Percentiles rank a stretch among this genome's conserved stretches.
Conservation (phyloP, 2,113 vertebrate species). For the Tachysurus vachellii region DNA sequence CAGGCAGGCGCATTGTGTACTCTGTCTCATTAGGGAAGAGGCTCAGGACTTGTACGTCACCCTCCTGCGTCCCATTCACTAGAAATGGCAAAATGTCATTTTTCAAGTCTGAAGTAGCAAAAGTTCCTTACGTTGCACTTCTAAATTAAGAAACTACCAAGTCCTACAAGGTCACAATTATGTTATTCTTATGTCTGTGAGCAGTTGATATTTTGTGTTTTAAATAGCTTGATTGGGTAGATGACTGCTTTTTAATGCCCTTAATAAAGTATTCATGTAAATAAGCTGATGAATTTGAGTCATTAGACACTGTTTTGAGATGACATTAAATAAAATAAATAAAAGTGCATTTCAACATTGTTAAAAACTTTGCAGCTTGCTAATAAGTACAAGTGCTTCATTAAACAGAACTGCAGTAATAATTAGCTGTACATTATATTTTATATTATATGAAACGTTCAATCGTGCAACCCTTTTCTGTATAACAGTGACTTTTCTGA, state of each 20-base stretch:
- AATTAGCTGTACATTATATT: not conserved
- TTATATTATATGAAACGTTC: not conserved
- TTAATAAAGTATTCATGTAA: not conserved
- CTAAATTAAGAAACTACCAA: not conserved
- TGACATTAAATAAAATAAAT: not conserved
- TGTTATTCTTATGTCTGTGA: not conserved
- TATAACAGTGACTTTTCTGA: not conserved
- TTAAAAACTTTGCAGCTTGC: not conserved
- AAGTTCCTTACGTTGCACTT: not conserved
- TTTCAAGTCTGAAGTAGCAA: not conserved
- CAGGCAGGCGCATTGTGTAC: slow-evolving; percentile 77
- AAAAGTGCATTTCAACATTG: not conserved
- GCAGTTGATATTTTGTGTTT: not conserved
- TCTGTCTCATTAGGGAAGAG: slow-evolving; percentile 85
- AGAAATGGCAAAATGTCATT: not conserved
- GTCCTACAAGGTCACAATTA: not conserved
- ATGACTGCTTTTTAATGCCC: not conserved
- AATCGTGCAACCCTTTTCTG: not conserved
- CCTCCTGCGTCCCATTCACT: slow-evolving; percentile 87
- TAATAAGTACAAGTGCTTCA: not conserved
- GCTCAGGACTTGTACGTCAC: slow-evolving; percentile 71
- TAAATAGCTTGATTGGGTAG: not conserved
- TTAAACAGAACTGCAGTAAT: not conserved
- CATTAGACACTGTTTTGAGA: not conserved
- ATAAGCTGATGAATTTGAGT: not conserved